phyloP scores from a whole-genome alignment of 2,113 vertebrate species.

The Manacus vitellinus region DNA sequence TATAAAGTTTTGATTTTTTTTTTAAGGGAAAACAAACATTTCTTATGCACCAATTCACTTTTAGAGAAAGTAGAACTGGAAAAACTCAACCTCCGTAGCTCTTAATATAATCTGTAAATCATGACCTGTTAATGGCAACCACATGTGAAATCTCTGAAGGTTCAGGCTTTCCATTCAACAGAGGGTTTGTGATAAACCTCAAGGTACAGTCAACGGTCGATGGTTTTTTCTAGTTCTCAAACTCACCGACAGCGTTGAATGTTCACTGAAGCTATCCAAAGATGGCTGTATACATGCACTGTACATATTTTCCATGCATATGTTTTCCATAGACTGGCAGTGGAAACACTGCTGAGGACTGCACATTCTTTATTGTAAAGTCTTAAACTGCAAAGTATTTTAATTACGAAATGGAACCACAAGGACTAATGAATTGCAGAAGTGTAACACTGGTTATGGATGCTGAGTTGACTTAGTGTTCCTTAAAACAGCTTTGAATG shows the following conservation, averaged over 20 bases:
- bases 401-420: constrained; percentile 55
- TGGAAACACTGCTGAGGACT: constrained; percentile 58
- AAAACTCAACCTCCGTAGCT: constrained; percentile 23
- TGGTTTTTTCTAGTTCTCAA: constrained; percentile 91
- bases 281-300: constrained; percentile 1
- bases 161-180: not conserved
- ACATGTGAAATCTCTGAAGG: constrained; percentile 22
- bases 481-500: not conserved
- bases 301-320: constrained; percentile 42
- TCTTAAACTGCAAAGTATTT: constrained; percentile 58
- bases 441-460: constrained; percentile 7
- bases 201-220: constrained; percentile 99
- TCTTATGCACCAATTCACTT: not conserved
- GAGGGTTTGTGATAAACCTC: constrained; percentile 80
- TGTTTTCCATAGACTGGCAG: constrained; percentile 53
- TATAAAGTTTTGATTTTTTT: not conserved
- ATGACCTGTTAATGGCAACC: constrained; percentile 49
- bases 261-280: constrained; percentile 86
- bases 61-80: constrained; percentile 14
- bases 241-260: constrained; percentile 99
- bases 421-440: constrained; percentile 58
- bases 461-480: not conserved
- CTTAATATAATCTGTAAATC: constrained; percentile 50
- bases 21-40: not conserved
- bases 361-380: constrained; percentile 60